Percentiles rank a stretch among this genome's conserved stretches.
phyloP scores from a whole-genome alignment of 92 coral and sea anemone genomes.

The Paragorgia papillata region DNA sequence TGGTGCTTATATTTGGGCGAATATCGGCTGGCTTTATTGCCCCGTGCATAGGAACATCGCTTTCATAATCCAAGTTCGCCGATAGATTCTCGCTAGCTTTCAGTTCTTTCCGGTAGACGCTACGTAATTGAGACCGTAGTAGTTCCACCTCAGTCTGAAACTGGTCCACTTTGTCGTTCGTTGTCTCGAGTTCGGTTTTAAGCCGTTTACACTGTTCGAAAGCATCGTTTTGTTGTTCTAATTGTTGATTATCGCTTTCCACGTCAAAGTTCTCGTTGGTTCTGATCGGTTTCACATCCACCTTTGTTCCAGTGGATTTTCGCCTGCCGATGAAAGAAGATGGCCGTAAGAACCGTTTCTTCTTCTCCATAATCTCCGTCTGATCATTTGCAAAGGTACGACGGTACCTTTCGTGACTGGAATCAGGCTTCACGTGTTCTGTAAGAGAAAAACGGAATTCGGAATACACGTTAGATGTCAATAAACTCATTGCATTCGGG shows the following conservation, averaged over 20 bases:
- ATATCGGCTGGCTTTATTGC: neutral
- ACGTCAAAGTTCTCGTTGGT: slow-evolving; percentile 1
- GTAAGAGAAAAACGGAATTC: neutral
- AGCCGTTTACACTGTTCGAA: slow-evolving; percentile 65
- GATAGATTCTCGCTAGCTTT: slow-evolving; percentile 30
- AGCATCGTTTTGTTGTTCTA: slow-evolving; percentile 68
- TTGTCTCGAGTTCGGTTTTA: slow-evolving; percentile 66
- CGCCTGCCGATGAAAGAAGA: slow-evolving; percentile 61
- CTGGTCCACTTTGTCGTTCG: slow-evolving; percentile 55
- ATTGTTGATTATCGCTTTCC: slow-evolving; percentile 8
- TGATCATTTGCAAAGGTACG: neutral
- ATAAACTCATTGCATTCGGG: neutral
- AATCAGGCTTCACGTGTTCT: neutral
- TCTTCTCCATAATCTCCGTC: slow-evolving; percentile 27
- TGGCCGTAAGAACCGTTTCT: slow-evolving; percentile 57
- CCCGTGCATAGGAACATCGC: slow-evolving; percentile 22
- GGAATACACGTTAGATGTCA: neutral
- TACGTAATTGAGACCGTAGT: slow-evolving; percentile 71
- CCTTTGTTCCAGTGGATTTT: slow-evolving; percentile 7
- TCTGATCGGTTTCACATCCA: neutral
- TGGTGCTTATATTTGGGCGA: neutral
- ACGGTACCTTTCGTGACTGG: neutral
- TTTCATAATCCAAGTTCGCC: slow-evolving; percentile 22
- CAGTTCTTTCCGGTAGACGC: slow-evolving; percentile 55
- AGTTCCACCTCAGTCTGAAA: slow-evolving; percentile 74